Evolutionary conservation across 2,797 vertebrate species (phyloP), one percentile per base, ranked within the genome.

Genomic region (Melanotaenia parkinsoni): DNA sequence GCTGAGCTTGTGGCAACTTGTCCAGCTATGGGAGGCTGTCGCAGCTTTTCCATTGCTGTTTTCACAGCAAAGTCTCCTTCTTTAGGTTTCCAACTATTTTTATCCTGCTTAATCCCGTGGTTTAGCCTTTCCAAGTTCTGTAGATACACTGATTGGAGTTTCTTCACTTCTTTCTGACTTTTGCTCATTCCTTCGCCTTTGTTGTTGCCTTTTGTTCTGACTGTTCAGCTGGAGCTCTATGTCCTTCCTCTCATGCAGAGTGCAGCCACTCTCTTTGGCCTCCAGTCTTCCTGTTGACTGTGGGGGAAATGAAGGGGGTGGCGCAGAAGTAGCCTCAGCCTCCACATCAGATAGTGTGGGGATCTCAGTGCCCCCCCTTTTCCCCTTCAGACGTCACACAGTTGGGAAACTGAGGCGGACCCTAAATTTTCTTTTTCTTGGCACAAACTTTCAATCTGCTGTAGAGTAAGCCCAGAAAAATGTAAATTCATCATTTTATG

Each of bases 251-350:
- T 89, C 78, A 78, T 78, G 72, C 72, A 74, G 87, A 83, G 64
- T 85, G 79, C 33, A 47, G 68, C 80, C 0, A 14, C 76, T 89
- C 74, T 86, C 65, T 63, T 50, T 24, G 85, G 88, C 76, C 86
- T 86, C 86, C 82, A 78, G 86, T 81, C 86, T 94, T 95, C 95
- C 93, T 94, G 93, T 95, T 94, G 90, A 93, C 90, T 92, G 84
- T 88, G 86, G 88, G 32, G 86, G 90, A 90, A 92, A 85, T 87
- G 74, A 87, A 85, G 85, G 80, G 89, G 89, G 90, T 81, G 91
- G 85, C 64, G 86, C 86, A 81, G 82, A 82, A 79, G 82, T 80
- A 85, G 89, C 77, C 77, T 76, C 78, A 75, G 77, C 70, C 84
- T 89, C 86, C 77, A 68, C 72, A 69, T 76, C 80, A 86, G 87